Base-by-base conservation (phyloP, 2,888 invertebrate species). In the Trypoxylon attenuatum region DNA sequence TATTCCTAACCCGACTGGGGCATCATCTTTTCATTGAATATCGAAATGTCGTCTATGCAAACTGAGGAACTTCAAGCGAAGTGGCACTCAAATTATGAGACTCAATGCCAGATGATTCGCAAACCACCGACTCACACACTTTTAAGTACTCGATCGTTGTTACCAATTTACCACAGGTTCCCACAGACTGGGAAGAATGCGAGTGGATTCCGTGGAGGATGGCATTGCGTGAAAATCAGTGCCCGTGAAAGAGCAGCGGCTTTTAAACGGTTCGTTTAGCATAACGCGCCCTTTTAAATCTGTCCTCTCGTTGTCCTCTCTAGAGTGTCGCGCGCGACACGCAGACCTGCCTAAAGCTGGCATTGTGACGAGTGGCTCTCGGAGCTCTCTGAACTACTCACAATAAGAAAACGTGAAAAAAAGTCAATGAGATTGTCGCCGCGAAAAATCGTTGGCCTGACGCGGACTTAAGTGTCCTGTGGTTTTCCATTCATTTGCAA, bases 351-450 rank as follows among this genome's bases (percentile, higher is more conserved):
- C 64, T 75, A 75, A 75, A n/a, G n/a, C n/a, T 75, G 72, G 76
- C 68, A 76, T 76, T 72, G 62, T 57, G 63, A 61, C 41, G 43
- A 42, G 65, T 53, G 19, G 19, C 16, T 18, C 19, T 10, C 18
- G 13, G 22, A 19, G 43, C 53, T 53, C 58, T 56, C 61, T 59
- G 18, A 29, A 49, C 23, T 33, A 16, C 27, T 69, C 39, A 59
- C 67, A 75, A 77, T 67, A 68, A 39, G 51, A 68, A 67, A 66
- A 72, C 65, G 47, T 55, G 62, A 63, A 74, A 67, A 78, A 80
- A 79, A 83, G 78, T 83, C 77, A 81, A 81, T 69, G 64, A 77
- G 77, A 80, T 78, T 68, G 69, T 62, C 66, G 25, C 57, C 53
- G 64, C 61, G 69, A 61, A 71, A 77, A 79, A 76, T 74, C 69